Evolutionary conservation across 2,113 vertebrate species (phyloP), one percentile per base, ranked within the genome.

Genomic region (Stomatorhinus ivindoensis): DNA sequence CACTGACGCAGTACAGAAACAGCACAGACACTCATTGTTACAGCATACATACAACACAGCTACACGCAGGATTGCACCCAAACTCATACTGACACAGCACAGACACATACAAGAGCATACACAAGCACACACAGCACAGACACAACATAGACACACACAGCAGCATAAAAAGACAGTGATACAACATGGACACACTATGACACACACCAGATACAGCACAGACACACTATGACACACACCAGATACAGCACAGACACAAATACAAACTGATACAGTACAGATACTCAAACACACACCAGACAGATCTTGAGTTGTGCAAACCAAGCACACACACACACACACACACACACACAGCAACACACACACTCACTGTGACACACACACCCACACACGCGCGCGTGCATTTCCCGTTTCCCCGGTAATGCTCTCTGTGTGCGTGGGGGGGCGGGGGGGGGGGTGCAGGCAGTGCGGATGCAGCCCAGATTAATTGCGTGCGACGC

Each of bases 401-500:
- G 87, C 84, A 80, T 8, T 88, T 86, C 90, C 90, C 90, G 85
- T 8, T 88, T 86, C 90, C 90, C 90, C 91, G 80, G 89, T 90
- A 90, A 88, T 88, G 88, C n/a, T 80, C 31, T 42, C 35, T 47
- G 82, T 21, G 44, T 44, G 82, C 9, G 44, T 83, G 39, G 44
- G 44, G 44, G 5, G 44, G 44, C n/a, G 76, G 90, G 80, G 42
- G 44, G 46, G 89, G 89, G 91, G 90, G 92, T 7, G 35, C 93
- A 93, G 95, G 94, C 94, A 95, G 94, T 94, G 94, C 94, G 95
- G 95, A 95, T 95, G 95, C 93, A 93, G 94, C 91, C 93, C 94
- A 96, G 95, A 96, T 96, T 95, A 96, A 96, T 96, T 96, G 96
- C 94, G 92, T 92, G 92, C 94, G 95, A 95, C 94, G 92, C 93